Evolutionary conservation across 2,888 invertebrate species (phyloP).

Genomic region (Abrostola tripartita): DNA sequence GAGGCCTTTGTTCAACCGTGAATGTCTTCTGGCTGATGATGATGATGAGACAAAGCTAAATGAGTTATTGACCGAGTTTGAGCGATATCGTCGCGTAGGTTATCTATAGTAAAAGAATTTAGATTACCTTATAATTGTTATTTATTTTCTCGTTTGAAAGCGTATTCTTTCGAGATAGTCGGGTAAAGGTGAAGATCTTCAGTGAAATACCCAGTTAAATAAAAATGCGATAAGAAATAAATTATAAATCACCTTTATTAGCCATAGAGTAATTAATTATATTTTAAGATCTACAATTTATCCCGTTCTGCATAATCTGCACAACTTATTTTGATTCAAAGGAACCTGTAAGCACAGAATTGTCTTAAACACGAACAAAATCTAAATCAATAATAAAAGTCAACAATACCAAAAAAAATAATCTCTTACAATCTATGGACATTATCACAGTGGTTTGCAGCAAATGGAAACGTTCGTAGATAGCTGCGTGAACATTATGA

Average conservation of each 20-base stretch:
- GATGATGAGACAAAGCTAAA: no score
- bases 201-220: not conserved
- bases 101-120: no score
- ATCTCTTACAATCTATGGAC: slow-evolving; percentile 57
- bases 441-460: slow-evolving; percentile 63
- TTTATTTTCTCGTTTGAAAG: no score
- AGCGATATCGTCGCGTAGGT: no score
- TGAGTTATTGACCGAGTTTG: no score
- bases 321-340: slow-evolving; percentile 17
- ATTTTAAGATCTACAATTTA: slow-evolving; percentile 29
- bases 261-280: slow-evolving; percentile 20
- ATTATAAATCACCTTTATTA: slow-evolving; percentile 48
- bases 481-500: slow-evolving; percentile 35
- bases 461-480: slow-evolving; percentile 28
- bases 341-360: slow-evolving; percentile 31
- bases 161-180: no score
- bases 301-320: slow-evolving; percentile 24
- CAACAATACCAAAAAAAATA: slow-evolving; percentile 32
- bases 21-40: no score
- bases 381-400: no score
- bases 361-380: slow-evolving; percentile 31
- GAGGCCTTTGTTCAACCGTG: no score
- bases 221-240: slow-evolving; percentile 11
- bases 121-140: no score
- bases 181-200: not conserved